phyloP scores from a whole-genome alignment of 2,888 invertebrate genomes.

The Polydrusus tereticollis region DNA sequence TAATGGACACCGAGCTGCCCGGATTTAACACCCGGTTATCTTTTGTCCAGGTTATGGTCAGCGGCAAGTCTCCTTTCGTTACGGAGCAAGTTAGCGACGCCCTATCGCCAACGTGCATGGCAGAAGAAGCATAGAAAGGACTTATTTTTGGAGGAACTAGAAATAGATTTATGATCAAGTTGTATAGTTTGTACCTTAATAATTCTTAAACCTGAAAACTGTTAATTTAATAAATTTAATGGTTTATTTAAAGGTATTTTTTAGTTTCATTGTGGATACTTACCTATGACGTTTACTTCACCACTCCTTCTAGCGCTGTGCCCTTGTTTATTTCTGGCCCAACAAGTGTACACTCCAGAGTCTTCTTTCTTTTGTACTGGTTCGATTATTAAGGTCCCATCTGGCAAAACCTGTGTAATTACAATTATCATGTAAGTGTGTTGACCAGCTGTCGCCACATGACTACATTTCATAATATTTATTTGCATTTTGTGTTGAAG shows the following conservation, averaged over 20 bases:
- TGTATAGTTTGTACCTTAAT: no score
- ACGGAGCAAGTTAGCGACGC: constrained; percentile 82
- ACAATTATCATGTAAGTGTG: no score
- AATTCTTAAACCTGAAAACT: not conserved
- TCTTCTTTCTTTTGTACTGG: constrained; percentile 82
- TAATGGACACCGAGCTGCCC: constrained; percentile 74
- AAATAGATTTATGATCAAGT: constrained; percentile 59
- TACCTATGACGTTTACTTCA: constrained; percentile 84
- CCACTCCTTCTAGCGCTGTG: constrained; percentile 80
- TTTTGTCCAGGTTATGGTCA: constrained; percentile 83
- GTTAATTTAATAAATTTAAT: no score
- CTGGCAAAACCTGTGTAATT: constrained; percentile 69
- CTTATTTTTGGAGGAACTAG: constrained; percentile 84
- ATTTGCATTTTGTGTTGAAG: no score
- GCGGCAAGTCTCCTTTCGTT: constrained; percentile 81
- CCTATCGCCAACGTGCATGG: constrained; percentile 80
- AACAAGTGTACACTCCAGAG: constrained; percentile 85
- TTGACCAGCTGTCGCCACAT: no score
- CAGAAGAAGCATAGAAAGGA: constrained; percentile 78
- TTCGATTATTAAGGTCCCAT: constrained; percentile 81
- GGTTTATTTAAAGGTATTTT: no score
- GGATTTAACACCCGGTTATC: constrained; percentile 77
- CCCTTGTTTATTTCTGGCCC: constrained; percentile 83
- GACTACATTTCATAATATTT: no score
- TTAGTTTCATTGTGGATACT: no score